phyloP scores from a whole-genome alignment of 2,888 invertebrate genomes.

The Dolichomitus sp. region DNA sequence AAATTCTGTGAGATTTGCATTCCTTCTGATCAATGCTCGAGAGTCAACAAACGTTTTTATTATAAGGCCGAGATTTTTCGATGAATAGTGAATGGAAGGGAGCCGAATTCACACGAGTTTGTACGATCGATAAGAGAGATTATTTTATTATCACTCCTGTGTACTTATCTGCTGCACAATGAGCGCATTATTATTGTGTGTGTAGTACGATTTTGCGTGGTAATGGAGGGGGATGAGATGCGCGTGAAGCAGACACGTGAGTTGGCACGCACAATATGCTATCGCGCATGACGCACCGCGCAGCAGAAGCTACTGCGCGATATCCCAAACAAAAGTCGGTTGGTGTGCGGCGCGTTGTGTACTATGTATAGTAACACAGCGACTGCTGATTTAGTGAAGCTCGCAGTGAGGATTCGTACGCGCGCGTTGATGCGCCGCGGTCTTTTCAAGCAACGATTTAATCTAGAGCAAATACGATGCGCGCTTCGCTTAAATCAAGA shows the following conservation, averaged over 20 bases:
- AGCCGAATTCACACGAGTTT: background rate
- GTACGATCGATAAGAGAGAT: slow-evolving; percentile 17
- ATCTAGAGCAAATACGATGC: slow-evolving; percentile 81
- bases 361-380: background rate
- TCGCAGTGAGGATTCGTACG: background rate
- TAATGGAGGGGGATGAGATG: background rate
- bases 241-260: slow-evolving; percentile 4
- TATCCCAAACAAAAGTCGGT: slow-evolving; percentile 32
- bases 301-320: slow-evolving; percentile 16
- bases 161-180: slow-evolving; percentile 18
- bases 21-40: slow-evolving; percentile 14
- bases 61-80: slow-evolving; percentile 5
- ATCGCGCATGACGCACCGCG: slow-evolving; percentile 10
- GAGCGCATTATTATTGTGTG: slow-evolving; percentile 34
- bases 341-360: background rate
- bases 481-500: slow-evolving; percentile 79
- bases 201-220: background rate
- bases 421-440: slow-evolving; percentile 21
- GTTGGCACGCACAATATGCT: slow-evolving; percentile 39
- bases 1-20: slow-evolving; percentile 30
- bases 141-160: background rate
- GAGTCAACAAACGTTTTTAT: slow-evolving; percentile 37
- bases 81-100: background rate
- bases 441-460: slow-evolving; percentile 70
- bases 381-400: slow-evolving; percentile 26